Evolutionary conservation across 2,797 vertebrate genomes (phyloP).

Genomic region (Euthynnus affinis): DNA sequence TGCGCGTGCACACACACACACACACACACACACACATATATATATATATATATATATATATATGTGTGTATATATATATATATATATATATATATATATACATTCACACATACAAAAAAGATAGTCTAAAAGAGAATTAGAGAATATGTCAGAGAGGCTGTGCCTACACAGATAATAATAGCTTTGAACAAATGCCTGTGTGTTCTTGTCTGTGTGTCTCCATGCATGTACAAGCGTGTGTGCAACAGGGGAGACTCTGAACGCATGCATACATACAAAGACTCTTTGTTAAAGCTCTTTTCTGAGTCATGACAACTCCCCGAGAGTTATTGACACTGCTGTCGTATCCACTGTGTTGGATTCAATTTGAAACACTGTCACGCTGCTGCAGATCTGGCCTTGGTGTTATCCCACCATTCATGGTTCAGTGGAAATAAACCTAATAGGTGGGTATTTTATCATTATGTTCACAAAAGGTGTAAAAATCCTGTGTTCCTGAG

Average conservation of each 20-base stretch:
- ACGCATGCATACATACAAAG: conserved; percentile 44
- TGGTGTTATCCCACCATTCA: not conserved
- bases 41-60: too few species aligned
- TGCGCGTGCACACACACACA: too few species aligned
- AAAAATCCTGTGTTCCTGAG: conserved; percentile 3
- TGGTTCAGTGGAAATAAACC: not conserved
- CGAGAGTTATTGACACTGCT: conserved; percentile 34
- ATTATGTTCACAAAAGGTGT: conserved; percentile 11
- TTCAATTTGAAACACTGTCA: conserved; percentile 33
- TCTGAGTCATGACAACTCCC: conserved; percentile 34
- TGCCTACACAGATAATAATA: conserved; percentile 58
- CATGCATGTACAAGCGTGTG: not conserved
- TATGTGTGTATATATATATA: too few species aligned
- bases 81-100: too few species aligned
- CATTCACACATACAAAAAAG: not conserved
- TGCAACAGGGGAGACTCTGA: not conserved
- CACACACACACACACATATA: not conserved
- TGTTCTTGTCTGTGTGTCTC: conserved; percentile 16
- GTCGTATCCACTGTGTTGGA: not conserved
- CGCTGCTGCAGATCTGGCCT: conserved; percentile 17
- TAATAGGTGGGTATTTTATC: conserved; percentile 1
- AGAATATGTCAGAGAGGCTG: conserved; percentile 37
- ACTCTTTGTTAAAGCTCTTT: conserved; percentile 53
- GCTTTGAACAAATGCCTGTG: conserved; percentile 46
- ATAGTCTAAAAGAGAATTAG: conserved; percentile 21